Evolutionary conservation across 2,113 vertebrate genomes (phyloP).

Genomic region (Melospiza melodia): DNA sequence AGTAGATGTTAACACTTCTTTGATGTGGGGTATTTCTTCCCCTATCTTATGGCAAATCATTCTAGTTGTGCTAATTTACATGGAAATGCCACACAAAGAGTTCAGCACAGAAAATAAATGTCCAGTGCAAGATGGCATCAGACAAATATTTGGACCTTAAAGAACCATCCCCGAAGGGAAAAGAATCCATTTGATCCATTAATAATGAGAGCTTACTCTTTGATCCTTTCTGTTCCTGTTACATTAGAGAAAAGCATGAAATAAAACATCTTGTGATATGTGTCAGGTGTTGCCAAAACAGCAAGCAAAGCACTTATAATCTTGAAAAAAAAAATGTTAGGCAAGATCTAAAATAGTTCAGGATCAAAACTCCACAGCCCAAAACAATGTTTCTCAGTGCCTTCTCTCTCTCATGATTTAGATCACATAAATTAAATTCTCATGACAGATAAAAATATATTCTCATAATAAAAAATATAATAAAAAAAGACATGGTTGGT

Average conservation of each 20-base stretch:
- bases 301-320: neutral
- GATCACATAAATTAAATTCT: neutral
- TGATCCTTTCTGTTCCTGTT: conserved; percentile 45
- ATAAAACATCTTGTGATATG: neutral
- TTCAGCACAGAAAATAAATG: neutral
- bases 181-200: conserved; percentile 37
- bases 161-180: neutral
- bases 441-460: neutral
- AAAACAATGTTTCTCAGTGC: neutral
- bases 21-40: neutral
- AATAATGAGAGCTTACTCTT: conserved; percentile 38
- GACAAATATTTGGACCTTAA: neutral
- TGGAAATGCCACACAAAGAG: neutral
- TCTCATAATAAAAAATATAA: neutral
- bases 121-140: neutral
- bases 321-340: neutral
- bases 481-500: accelerated
- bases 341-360: neutral
- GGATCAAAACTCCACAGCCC: neutral
- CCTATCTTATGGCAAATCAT: neutral
- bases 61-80: neutral
- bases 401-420: neutral
- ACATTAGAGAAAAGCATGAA: neutral
- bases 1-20: neutral
- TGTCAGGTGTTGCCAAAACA: conserved; percentile 9